phyloP scores from a whole-genome alignment of 64 coral and sea anemone genomes.

The Hydrozoanthus tunicans region DNA sequence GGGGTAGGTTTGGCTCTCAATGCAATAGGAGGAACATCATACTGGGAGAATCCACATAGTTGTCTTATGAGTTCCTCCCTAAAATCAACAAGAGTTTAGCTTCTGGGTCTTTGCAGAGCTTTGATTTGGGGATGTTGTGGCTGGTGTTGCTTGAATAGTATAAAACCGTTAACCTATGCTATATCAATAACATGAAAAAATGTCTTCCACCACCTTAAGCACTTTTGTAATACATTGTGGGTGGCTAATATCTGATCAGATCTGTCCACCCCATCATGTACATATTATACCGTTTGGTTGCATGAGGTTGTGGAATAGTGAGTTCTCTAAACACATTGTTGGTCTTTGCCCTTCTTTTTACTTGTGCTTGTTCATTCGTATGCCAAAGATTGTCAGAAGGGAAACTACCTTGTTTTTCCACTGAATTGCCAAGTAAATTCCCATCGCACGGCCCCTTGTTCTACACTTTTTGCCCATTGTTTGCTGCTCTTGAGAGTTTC shows the following conservation, averaged over 20 bases:
- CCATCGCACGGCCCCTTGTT: slow-evolving; percentile 38
- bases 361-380: slow-evolving; percentile 50
- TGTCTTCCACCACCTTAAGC: slow-evolving; percentile 73
- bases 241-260: slow-evolving; percentile 17
- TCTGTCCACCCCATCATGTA: slow-evolving; percentile 20
- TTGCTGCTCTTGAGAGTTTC: slow-evolving; percentile 56
- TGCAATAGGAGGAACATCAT: slow-evolving; percentile 48
- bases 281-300: slow-evolving; percentile 27
- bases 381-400: slow-evolving; percentile 53
- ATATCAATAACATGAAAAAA: slow-evolving; percentile 65
- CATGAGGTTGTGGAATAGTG: slow-evolving; percentile 12
- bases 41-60: slow-evolving; percentile 62
- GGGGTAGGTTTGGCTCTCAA: neutral
- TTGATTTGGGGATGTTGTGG: slow-evolving; percentile 25
- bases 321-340: neutral
- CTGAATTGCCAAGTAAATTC: slow-evolving; percentile 39
- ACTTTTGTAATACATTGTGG: slow-evolving; percentile 51
- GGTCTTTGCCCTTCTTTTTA: slow-evolving; percentile 40
- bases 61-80: slow-evolving; percentile 56
- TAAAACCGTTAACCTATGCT: slow-evolving; percentile 68
- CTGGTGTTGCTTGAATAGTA: slow-evolving; percentile 52
- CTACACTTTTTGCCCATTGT: slow-evolving; percentile 53
- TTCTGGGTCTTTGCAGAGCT: slow-evolving; percentile 21
- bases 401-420: slow-evolving; percentile 73
- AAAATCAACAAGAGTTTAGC: slow-evolving; percentile 55